Percentiles rank a stretch among this genome's conserved stretches.
Evolutionary conservation across 2,797 vertebrate species (phyloP).

Genomic region (Rhynchonycteris naso): DNA sequence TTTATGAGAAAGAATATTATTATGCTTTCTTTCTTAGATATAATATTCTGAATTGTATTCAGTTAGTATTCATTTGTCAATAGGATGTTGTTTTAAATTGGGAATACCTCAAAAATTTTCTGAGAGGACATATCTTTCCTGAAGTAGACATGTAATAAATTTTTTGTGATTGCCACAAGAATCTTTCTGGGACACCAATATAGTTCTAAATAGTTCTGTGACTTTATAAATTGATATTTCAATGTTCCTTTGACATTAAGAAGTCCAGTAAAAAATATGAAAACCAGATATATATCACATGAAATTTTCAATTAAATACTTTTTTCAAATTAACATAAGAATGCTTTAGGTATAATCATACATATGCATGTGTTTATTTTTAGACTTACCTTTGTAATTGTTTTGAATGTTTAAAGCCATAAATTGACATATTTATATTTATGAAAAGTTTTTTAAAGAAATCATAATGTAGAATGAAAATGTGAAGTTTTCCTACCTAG

Average conservation of each 20-base stretch:
- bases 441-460: neutral
- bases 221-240: neutral
- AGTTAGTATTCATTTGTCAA: neutral
- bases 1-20: neutral
- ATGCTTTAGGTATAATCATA: neutral
- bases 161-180: neutral
- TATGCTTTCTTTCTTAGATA: neutral
- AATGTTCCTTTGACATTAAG: neutral
- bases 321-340: neutral
- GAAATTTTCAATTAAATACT: neutral
- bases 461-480: slow-evolving; percentile 44
- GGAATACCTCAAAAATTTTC: neutral
- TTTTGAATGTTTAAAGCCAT: neutral
- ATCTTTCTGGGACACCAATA: neutral
- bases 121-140: neutral
- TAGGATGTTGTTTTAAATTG: neutral
- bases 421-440: neutral
- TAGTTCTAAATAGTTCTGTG: neutral
- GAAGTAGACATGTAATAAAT: neutral
- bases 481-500: neutral
- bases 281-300: neutral
- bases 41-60: neutral
- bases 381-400: neutral
- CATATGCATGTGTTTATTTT: neutral
- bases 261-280: neutral